These are phyloP conservation scores for Chrysocyon brachyurus DNA, from an alignment of 2,797 vertebrate genomes.

Conservation along the genomic window DNA sequence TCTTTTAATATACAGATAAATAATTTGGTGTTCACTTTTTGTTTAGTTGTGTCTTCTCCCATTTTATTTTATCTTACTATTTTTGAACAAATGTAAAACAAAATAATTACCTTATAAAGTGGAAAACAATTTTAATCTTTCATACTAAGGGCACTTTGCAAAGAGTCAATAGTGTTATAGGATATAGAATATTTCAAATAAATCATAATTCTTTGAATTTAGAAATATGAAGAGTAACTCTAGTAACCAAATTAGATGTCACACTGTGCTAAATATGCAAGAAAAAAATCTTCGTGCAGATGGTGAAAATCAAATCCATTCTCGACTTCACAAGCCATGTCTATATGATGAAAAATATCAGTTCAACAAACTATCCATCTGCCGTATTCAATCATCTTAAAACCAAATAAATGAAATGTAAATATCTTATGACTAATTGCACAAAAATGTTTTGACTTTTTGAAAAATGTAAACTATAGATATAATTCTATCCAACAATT, in stretches of 20 bases:
- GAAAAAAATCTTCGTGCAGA: slow-evolving; percentile 76
- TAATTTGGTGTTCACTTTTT: neutral
- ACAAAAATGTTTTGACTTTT: slow-evolving; percentile 48
- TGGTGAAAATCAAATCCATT: slow-evolving; percentile 79
- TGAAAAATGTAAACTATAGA: neutral
- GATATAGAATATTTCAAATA: slow-evolving; percentile 61
- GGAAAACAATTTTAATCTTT: slow-evolving; percentile 4
- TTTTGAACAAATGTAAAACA: slow-evolving; percentile 39
- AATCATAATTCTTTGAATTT: slow-evolving; percentile 67
- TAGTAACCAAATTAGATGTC: slow-evolving; percentile 77
- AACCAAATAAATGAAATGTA: slow-evolving; percentile 67
- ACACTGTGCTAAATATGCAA: slow-evolving; percentile 73
- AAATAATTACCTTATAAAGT: neutral
- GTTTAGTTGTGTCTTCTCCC: neutral
- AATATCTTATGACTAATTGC: slow-evolving; percentile 50
- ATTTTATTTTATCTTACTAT: neutral
- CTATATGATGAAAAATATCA: slow-evolving; percentile 77
- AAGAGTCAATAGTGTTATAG: neutral
- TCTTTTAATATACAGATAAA: neutral
- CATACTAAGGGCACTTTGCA: neutral
- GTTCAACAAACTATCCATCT: slow-evolving; percentile 77
- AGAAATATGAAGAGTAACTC: slow-evolving; percentile 71
- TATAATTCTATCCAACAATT: neutral
- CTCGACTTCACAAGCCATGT: slow-evolving; percentile 71
- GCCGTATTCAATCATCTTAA: slow-evolving; percentile 53